Conservation (phyloP, 2,113 vertebrate species). For the Ophthalmotilapia sp. region DNA sequence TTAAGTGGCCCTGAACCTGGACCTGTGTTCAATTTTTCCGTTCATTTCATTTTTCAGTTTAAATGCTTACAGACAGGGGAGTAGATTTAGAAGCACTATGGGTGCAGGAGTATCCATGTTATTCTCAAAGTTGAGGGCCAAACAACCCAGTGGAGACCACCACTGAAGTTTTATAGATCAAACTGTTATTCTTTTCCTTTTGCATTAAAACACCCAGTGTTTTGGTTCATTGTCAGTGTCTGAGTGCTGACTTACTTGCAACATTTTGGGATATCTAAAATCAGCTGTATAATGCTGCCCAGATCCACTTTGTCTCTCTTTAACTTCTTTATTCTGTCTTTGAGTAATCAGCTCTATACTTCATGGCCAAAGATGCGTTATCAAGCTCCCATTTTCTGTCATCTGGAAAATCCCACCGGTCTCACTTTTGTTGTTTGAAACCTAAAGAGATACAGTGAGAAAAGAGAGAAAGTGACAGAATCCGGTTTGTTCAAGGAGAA, state of each 20-base stretch:
- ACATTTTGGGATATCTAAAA: not conserved
- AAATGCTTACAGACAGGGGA: conserved; percentile 37
- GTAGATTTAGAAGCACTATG: not conserved
- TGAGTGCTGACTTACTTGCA: not conserved
- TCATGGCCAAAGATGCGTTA: not conserved
- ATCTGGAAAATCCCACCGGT: conserved; percentile 45
- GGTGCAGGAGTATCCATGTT: not conserved
- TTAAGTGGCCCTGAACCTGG: conserved; percentile 47
- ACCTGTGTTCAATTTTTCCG: conserved; percentile 31
- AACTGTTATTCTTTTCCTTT: not conserved
- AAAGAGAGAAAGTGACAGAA: conserved; percentile 6
- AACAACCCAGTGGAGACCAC: conserved; percentile 2
- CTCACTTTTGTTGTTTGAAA: conserved; percentile 16
- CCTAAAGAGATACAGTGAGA: not conserved
- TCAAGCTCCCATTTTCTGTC: conserved; percentile 23
- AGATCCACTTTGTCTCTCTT: not conserved
- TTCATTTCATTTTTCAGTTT: conserved; percentile 43
- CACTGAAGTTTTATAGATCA: not conserved
- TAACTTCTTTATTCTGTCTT: not conserved
- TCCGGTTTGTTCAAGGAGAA: conserved; percentile 26
- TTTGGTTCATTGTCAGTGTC: not conserved
- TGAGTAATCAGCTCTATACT: conserved; percentile 2
- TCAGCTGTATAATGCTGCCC: not conserved
- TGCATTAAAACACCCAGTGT: not conserved
- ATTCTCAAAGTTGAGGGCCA: not conserved